Evolutionary conservation across 2,113 vertebrate species (phyloP).

Genomic region (Hippotragus niger): DNA sequence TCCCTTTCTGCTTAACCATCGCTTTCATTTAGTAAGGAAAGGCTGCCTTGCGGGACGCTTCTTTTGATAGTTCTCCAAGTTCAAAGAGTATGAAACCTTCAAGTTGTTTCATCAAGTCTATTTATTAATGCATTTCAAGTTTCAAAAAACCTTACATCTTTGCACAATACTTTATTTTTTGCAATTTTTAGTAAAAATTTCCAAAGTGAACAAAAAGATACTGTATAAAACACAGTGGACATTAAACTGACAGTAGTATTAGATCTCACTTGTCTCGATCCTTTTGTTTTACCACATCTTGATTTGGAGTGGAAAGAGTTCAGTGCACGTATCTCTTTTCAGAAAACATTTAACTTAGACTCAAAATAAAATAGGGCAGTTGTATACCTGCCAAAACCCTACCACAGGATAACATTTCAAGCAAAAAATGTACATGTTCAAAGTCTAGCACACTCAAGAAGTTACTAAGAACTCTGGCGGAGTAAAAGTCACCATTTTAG

Average conservation of each 20-base stretch:
- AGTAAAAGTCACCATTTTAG: constrained; percentile 85
- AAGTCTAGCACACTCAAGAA: constrained; percentile 89
- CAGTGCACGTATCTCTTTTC: constrained; percentile 91
- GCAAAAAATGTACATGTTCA: constrained; percentile 85
- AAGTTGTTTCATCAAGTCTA: constrained; percentile 89
- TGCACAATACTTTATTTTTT: constrained; percentile 93
- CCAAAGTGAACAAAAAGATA: constrained; percentile 90
- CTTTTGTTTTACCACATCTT: constrained; percentile 91
- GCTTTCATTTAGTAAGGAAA: background rate
- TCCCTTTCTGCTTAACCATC: background rate
- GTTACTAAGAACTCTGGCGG: constrained; percentile 86
- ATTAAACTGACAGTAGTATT: constrained; percentile 94
- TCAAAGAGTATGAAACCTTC: constrained; percentile 74
- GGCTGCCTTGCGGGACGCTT: background rate
- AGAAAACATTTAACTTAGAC: constrained; percentile 92
- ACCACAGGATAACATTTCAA: constrained; percentile 90
- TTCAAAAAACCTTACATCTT: constrained; percentile 94
- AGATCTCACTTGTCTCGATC: constrained; percentile 83
- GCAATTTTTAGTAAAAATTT: constrained; percentile 93
- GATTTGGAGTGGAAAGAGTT: constrained; percentile 91
- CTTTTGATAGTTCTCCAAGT: constrained; percentile 24
- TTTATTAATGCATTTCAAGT: constrained; percentile 99
- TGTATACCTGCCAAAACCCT: constrained; percentile 81
- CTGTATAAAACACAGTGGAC: constrained; percentile 95
- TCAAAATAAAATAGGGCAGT: constrained; percentile 86